Evolutionary conservation across 2,113 vertebrate species (phyloP).

Genomic region (Aleadryas rufinucha): DNA sequence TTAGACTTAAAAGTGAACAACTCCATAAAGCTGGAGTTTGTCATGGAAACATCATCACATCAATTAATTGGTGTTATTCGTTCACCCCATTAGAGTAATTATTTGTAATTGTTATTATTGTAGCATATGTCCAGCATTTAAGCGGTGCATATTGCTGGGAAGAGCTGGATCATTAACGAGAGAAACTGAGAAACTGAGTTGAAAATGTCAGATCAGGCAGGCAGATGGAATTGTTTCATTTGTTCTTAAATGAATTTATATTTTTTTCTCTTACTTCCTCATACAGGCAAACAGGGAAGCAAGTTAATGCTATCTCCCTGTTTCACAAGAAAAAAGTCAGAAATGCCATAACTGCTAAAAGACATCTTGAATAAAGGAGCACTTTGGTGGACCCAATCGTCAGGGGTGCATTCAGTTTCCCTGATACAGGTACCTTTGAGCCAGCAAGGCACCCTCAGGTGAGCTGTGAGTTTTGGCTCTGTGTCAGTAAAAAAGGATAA

Average conservation of each 20-base stretch:
- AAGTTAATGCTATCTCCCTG: not conserved
- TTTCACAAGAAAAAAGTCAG: not conserved
- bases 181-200: not conserved
- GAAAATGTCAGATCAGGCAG: not conserved
- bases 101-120: slow-evolving; percentile 12
- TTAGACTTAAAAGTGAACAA: not conserved
- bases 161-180: not conserved
- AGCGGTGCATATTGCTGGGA: not conserved
- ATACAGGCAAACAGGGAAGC: not conserved
- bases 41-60: not conserved
- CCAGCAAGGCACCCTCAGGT: rapidly evolving
- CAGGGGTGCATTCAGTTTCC: not conserved
- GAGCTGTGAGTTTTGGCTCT: not conserved
- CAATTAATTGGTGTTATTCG: not conserved
- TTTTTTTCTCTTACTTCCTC: slow-evolving; percentile 21
- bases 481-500: not conserved
- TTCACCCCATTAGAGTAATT: not conserved
- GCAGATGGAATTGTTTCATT: not conserved
- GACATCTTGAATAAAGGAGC: not conserved
- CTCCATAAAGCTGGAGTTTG: not conserved
- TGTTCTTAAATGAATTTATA: not conserved
- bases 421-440: not conserved
- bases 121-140: not conserved
- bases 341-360: not conserved
- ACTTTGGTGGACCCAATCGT: not conserved